These are phyloP conservation scores for Disparrhopalites patrizii DNA, from an alignment of 2,888 invertebrate species.

Conservation along the genomic window DNA sequence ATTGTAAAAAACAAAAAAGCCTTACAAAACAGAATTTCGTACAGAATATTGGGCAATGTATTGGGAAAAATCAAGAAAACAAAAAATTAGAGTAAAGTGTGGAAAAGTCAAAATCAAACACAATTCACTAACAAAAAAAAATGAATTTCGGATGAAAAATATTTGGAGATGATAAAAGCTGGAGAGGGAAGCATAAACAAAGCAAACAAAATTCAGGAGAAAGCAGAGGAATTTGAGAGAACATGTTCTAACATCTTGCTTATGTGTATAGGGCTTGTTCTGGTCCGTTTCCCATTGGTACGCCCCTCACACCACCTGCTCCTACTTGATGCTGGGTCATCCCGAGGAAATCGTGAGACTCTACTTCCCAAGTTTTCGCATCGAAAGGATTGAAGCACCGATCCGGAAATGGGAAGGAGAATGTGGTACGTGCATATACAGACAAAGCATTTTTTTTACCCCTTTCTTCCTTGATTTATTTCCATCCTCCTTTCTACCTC, in stretches of 20 bases:
- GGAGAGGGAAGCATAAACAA: not conserved
- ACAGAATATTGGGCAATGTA: no score
- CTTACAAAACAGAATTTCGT: no score
- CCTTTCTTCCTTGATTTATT: no score
- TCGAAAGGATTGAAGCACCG: slow-evolving; percentile 56
- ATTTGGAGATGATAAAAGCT: not conserved
- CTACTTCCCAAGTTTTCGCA: slow-evolving; percentile 75
- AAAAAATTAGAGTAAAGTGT: no score
- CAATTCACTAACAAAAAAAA: not conserved
- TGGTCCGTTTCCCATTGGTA: slow-evolving; percentile 91
- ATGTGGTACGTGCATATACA: no score
- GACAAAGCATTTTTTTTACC: no score
- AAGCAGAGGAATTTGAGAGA: not conserved
- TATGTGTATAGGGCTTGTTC: slow-evolving; percentile 63
- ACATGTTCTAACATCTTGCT: not conserved
- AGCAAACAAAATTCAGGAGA: not conserved
- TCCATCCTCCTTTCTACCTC: no score
- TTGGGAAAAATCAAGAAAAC: no score
- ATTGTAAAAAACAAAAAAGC: no score
- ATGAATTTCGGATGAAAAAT: not conserved
- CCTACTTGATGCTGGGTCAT: slow-evolving; percentile 81
- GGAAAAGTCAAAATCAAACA: not conserved
- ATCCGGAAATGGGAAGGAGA: slow-evolving; percentile 81
- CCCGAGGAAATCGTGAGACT: slow-evolving; percentile 81
- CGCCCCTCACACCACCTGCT: slow-evolving; percentile 86